phyloP scores from a whole-genome alignment of 2,113 vertebrate genomes.

The Erythrolamprus reginae region DNA sequence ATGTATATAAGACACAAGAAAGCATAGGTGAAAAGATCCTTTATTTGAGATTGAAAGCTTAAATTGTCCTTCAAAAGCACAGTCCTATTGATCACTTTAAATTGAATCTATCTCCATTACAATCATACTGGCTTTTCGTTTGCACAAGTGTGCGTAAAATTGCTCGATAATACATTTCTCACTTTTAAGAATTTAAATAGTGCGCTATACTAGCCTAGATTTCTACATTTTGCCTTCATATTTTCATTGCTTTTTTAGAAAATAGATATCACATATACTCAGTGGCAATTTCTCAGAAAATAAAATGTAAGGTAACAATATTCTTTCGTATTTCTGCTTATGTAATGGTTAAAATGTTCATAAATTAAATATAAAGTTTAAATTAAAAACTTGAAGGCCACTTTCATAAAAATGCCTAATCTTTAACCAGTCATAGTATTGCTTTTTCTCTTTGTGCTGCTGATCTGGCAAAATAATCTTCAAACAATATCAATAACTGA shows the following conservation, averaged over 20 bases:
- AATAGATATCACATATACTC: not conserved
- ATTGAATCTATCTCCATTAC: not conserved
- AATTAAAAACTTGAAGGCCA: not conserved
- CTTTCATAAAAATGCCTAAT: not conserved
- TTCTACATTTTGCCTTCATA: not conserved
- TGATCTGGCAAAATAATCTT: not conserved
- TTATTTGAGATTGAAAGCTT: not conserved
- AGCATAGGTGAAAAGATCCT: not conserved
- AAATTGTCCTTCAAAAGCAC: not conserved
- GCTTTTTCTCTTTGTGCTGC: not conserved
- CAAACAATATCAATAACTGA: not conserved
- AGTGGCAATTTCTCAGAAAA: not conserved
- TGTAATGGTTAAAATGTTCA: not conserved
- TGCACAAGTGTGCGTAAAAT: not conserved
- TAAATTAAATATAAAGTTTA: not conserved
- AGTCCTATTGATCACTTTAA: not conserved
- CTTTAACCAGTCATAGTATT: not conserved
- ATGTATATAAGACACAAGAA: not conserved
- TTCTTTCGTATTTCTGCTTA: not conserved
- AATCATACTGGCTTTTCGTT: not conserved
- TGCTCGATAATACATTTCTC: not conserved
- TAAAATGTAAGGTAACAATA: not conserved
- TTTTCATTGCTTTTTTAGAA: not conserved
- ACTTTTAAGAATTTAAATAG: not conserved
- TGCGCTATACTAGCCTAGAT: not conserved